Evolutionary conservation across 2,797 vertebrate species (phyloP).

Genomic region (Alectoris magna): DNA sequence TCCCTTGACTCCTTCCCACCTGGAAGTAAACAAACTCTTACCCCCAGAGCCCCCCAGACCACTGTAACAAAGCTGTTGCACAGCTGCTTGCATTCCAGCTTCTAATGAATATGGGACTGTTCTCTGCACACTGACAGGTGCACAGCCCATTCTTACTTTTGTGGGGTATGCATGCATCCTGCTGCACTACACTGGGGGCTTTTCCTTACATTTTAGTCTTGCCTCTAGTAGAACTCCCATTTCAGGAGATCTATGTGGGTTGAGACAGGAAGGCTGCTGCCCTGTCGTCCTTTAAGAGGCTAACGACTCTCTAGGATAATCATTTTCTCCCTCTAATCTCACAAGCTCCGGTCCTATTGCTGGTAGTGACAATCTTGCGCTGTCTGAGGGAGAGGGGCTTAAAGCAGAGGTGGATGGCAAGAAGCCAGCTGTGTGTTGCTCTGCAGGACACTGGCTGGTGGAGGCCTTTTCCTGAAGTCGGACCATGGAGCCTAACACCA

Average conservation of each 20-base stretch:
- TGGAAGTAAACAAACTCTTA: not conserved
- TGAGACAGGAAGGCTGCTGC: not conserved
- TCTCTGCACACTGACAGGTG: not conserved
- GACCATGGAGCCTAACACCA: not conserved
- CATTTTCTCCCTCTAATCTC: not conserved
- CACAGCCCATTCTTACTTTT: not conserved
- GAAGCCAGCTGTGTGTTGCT: not conserved
- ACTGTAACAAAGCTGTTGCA: not conserved
- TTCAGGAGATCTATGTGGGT: not conserved
- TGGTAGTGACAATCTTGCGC: not conserved
- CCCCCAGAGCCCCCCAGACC: not conserved
- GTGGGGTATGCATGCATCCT: not conserved
- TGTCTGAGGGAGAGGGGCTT: not conserved
- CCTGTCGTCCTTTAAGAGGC: not conserved
- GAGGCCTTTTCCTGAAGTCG: not conserved
- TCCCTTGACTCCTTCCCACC: not conserved
- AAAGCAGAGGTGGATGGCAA: not conserved
- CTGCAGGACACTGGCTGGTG: not conserved
- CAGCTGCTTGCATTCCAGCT: not conserved
- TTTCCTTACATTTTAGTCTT: not conserved
- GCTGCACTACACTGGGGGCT: not conserved
- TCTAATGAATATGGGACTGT: not conserved
- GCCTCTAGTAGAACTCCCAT: not conserved
- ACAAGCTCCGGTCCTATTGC: fast-evolving
- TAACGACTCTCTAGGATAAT: not conserved